Evolutionary conservation across 2,888 invertebrate species (phyloP).

Genomic region (Nysson spinosus): DNA sequence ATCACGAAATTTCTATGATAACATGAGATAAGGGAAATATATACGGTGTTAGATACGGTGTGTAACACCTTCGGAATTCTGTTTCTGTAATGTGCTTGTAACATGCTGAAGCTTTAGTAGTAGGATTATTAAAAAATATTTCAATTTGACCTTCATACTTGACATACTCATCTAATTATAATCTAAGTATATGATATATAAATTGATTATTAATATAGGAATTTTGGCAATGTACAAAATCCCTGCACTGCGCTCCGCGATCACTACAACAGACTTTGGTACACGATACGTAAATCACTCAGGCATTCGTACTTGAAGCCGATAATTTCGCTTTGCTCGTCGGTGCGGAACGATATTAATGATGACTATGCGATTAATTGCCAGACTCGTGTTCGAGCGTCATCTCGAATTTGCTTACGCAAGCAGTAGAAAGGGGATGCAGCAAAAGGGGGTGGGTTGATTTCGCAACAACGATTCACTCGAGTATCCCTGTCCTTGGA

Average conservation of each 20-base stretch:
- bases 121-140: too few species aligned
- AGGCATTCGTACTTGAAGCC: constrained; percentile 9
- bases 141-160: too few species aligned
- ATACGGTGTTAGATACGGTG: too few species aligned
- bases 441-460: constrained; percentile 2
- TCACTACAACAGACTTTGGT: neutral
- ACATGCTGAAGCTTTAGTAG: too few species aligned
- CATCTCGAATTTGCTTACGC: constrained; percentile 39
- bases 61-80: too few species aligned
- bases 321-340: constrained; percentile 40
- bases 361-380: constrained; percentile 45
- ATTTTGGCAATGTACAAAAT: too few species aligned
- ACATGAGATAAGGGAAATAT: too few species aligned
- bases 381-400: constrained; percentile 16
- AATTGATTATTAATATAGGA: neutral
- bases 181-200: too few species aligned
- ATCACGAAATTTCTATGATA: constrained; percentile 39
- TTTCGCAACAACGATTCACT: constrained; percentile 31
- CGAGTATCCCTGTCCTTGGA: constrained; percentile 39
- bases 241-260: too few species aligned
- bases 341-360: constrained; percentile 29
- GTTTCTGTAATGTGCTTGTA: too few species aligned
- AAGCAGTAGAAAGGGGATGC: constrained; percentile 1
- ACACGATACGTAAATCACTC: constrained; percentile 24
- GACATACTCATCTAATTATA: too few species aligned